phyloP scores from a whole-genome alignment of 2,888 invertebrate species.

The Andrena praecox region DNA sequence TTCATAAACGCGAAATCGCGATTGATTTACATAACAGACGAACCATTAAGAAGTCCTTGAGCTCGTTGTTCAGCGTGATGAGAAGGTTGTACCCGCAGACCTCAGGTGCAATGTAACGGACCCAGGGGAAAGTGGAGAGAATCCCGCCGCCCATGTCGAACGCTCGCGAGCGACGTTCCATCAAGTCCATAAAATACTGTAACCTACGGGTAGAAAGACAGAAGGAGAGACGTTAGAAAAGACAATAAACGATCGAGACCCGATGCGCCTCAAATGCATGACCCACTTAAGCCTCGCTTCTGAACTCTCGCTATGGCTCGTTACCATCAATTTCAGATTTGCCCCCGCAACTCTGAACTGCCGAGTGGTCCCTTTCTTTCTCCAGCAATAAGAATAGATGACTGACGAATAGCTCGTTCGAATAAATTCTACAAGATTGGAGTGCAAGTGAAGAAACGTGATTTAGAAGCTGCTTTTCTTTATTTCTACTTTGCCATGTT shows the following conservation, averaged over 20 bases:
- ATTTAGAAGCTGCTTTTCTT: no score
- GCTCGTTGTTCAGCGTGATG: constrained; percentile 86
- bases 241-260: constrained; percentile 25
- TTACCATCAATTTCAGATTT: constrained; percentile 8
- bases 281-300: not conserved
- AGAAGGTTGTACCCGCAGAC: constrained; percentile 88
- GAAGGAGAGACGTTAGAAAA: constrained; percentile 3
- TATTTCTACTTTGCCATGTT: no score
- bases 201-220: constrained; percentile 66
- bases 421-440: no score
- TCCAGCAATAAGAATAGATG: not conserved
- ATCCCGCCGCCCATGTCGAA: constrained; percentile 87
- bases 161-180: constrained; percentile 77
- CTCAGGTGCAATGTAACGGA: constrained; percentile 88
- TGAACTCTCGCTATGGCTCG: constrained; percentile 1
- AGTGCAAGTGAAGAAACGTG: no score
- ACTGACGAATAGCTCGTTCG: no score
- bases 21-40: constrained; percentile 46
- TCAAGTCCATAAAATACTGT: constrained; percentile 73
- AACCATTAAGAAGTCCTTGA: constrained; percentile 86
- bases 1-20: constrained; percentile 12
- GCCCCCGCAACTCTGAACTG: not conserved
- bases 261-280: not conserved
- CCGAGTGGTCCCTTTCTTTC: not conserved
- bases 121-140: constrained; percentile 88